Evolutionary conservation across 2,113 vertebrate species (phyloP).

Genomic region (Tyrannus savana): DNA sequence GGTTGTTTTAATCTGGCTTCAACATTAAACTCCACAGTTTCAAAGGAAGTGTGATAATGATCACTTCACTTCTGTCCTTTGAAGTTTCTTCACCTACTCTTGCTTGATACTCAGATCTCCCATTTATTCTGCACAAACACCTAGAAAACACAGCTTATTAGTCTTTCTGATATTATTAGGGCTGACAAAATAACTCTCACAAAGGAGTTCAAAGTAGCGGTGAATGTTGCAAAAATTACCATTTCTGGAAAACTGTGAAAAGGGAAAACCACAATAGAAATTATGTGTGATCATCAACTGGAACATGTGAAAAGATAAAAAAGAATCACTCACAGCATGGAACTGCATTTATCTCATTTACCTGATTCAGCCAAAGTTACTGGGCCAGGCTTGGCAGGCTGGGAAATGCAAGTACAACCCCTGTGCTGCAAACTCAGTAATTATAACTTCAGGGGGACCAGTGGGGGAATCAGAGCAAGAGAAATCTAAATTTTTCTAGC

Average conservation of each 20-base stretch:
- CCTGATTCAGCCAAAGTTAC: not conserved
- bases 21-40: not conserved
- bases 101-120: not conserved
- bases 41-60: constrained; percentile 7
- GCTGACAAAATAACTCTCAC: constrained; percentile 2
- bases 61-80: not conserved
- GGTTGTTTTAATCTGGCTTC: constrained; percentile 1
- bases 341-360: not conserved
- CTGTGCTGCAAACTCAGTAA: not conserved
- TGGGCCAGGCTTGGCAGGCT: not conserved
- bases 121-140: constrained; percentile 6
- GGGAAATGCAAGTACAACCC: not conserved
- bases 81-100: not conserved
- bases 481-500: not conserved
- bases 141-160: not conserved
- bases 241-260: not conserved
- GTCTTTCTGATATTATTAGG: not conserved
- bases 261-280: not conserved
- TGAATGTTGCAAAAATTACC: not conserved
- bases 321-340: not conserved
- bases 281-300: not conserved
- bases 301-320: not conserved
- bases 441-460: not conserved
- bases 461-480: not conserved
- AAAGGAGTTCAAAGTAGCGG: not conserved